Evolutionary conservation across 2,797 vertebrate species (phyloP), one percentile per base, ranked within the genome.

Genomic region (Falco naumanni): DNA sequence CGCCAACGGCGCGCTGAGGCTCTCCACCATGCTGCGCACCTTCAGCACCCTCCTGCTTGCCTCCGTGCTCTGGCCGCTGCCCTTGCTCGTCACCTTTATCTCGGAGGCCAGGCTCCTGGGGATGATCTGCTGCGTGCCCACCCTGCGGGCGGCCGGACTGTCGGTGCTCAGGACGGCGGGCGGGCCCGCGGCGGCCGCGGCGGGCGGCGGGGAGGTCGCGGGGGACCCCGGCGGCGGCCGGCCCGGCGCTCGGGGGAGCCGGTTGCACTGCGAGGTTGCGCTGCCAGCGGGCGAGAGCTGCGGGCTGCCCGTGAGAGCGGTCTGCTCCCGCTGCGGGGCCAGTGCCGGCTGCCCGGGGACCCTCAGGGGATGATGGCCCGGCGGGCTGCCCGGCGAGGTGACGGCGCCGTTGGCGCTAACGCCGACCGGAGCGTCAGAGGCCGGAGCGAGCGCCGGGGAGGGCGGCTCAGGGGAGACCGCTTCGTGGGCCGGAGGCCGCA

Each of bases 91-190:
- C n/a, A 96, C 89, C 48, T 98, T 98, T 9, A 89, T 96, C 54
- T 98, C 98, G 0, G 98, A 99, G 7, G 98, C 99, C 85, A 99
- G 85, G 26, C 98, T 95, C 91, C 97, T 98, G n/a, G 99, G 99
- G 50, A 99, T 99, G 69, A 99, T 98, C 97, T 99, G 99, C 93
- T 99, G 99, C 84, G 98, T 99, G 75, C 99, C 99, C 96, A 98
- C 98, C 94, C 99, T 99, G 75, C 98, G 98, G 4, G 99, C 99
- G 2, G 98, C 99, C 0, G 98, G 97, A 89, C 99, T 99, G 96
- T 99, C 71, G 12, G 99, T 99, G 96, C 99, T 99, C 89, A 99
- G 97, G 34, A 99, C 94, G 20, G 99, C 90, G 5, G 97, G 56
- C 8, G 98, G 41, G 41, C 41, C 41, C 41, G 41, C 11, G 41